Evolutionary conservation across 2,888 invertebrate species (phyloP), one percentile per base, ranked within the genome.

Genomic region (Tryphoninae sp.): DNA sequence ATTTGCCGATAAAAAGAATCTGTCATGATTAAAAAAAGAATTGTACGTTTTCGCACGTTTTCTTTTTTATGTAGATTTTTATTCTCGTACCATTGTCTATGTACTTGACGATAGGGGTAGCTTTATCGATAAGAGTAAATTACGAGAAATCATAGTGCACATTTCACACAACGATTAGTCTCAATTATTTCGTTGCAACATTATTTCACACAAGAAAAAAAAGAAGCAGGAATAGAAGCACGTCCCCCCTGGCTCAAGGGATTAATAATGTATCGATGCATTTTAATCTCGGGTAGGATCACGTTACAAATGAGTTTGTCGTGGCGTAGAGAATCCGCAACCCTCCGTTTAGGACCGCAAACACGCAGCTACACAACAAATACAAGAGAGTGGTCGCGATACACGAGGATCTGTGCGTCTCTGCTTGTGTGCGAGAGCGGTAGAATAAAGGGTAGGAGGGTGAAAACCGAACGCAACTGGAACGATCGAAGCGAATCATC

Each of bases 401-500:
- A 55, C 58, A 45, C 23, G 51, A 49, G 62, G 42, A 49, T 9
- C 64, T n/a, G 65, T 45, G 67, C 19, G 19, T 19, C 19, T 19
- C 19, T 19, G 19, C 19, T 19, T n/a, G 61, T 22, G 33, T 58
- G 51, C 61, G 40, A 33, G 42, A 59, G 33, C 45, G 7, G 13
- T 11, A 23, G 2, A 65, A 40, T 19, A 23, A 55, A 72, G 40
- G 19, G 72, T 9, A 64, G 72, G 61, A 72, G 49, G 42, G 40
- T 49, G 65, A 58, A 74, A 80, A 84, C 58, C 79, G 62, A 82
- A 74, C 80, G 84, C 85, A 83, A 85, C 83, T 83, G 83, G 84
- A 86, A 85, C 85, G 86, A 88, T 87, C 86, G 87, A 85, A 85
- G 84, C 83, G 85, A 83, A 86, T 87, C 85, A 87, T 87, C 85